Base-by-base conservation (phyloP, 2,888 invertebrate genomes). In the Nomada lathburiana region DNA sequence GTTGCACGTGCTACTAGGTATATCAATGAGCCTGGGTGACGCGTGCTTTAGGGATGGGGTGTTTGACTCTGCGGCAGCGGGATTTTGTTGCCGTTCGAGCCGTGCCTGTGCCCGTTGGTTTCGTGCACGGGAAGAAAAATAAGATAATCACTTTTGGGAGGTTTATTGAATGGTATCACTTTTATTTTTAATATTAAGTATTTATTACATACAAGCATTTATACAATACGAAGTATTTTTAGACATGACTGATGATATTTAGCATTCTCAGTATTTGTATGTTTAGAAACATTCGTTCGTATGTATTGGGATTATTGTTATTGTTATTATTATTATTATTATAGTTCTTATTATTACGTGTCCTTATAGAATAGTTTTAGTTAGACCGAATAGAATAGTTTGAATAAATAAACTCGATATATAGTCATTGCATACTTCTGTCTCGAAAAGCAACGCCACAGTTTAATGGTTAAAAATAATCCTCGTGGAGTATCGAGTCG, bases 171-270 rank as follows among this genome's bases (percentile, higher is more conserved):
- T 65, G 69, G 63, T 26, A 20, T 69, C 18, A 26, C 52, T 52
- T 80, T 69, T 64, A 62, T 83, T 76, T 84, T 82, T 83, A 82
- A 77, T 86, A 82, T 83, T 83, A 78, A 81, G 84, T 86, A 83
- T 86, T 82, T 88, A 88, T 86, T 86, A 87, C 87, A 88, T 89
- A 86, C 84, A 88, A 86, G 88, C 78, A 84, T 88, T 80, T 83
- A 83, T 84, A 83, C 86, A 78, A 81, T 86, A 84, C 67, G 80
- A 85, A 85, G 77, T 82, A 79, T 86, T 82, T 82, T 75, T 86
- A 87, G 85, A 87, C 86, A 83, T 83, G 88, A 88, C 84, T 85
- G 87, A 83, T 88, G 83, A 87, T 87, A 86, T 88, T 87, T 88
- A 86, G 77, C 87, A 80, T 87, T 84, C 81, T 82, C 78, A 84